These are phyloP conservation scores for Tachysurus vachellii DNA, from an alignment of 2,113 vertebrate genomes.

Conservation along the genomic window DNA sequence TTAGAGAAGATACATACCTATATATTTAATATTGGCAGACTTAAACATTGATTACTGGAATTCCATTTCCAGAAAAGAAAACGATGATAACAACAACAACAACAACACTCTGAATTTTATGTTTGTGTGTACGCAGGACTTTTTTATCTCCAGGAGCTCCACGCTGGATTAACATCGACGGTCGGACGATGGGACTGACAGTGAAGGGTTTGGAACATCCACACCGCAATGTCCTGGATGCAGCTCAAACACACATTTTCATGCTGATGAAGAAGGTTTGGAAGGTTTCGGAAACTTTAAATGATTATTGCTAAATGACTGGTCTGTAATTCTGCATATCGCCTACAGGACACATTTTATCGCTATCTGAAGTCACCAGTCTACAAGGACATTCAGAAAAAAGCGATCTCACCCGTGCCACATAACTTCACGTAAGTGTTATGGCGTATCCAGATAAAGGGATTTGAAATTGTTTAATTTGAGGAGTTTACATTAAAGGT, in stretches of 20 bases:
- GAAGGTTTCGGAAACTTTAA: background rate
- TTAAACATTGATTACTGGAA: background rate
- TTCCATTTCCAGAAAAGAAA: background rate
- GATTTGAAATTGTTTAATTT: background rate
- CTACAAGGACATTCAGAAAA: constrained; percentile 94
- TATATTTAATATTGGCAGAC: background rate
- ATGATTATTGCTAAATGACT: background rate
- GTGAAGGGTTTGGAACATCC: constrained; percentile 91
- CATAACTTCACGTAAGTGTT: constrained; percentile 85
- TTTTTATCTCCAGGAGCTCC: constrained; percentile 92
- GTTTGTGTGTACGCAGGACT: constrained; percentile 70
- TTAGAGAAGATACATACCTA: background rate
- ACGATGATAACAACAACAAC: background rate
- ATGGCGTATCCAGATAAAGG: background rate
- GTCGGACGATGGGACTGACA: constrained; percentile 95
- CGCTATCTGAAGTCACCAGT: constrained; percentile 95
- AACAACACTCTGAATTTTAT: background rate
- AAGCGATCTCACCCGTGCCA: constrained; percentile 80
- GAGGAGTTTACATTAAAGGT: background rate
- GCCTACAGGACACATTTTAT: constrained; percentile 89
- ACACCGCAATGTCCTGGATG: constrained; percentile 93
- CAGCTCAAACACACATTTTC: constrained; percentile 95
- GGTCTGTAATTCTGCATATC: constrained; percentile 61
- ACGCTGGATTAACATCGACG: constrained; percentile 98
- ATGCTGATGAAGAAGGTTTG: constrained; percentile 98